Conservation (phyloP, 2,888 invertebrate species). For the Ommatoiulus sabulosus region DNA sequence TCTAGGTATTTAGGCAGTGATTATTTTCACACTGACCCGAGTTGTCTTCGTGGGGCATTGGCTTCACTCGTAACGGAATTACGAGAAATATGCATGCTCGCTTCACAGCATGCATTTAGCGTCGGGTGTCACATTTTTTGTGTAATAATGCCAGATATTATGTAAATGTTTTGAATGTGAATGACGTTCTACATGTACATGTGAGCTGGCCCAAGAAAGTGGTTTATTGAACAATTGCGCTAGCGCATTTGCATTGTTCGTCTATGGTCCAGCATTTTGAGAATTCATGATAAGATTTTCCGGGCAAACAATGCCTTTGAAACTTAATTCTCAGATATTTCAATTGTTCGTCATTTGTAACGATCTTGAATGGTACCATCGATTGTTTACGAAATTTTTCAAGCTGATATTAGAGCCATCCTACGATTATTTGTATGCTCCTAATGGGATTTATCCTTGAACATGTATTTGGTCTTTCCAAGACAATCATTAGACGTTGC, state of each 20-base stretch:
- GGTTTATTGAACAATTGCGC: background rate
- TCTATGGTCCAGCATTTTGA: background rate
- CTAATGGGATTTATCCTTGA: background rate
- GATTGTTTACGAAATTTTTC: background rate
- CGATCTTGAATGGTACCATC: background rate
- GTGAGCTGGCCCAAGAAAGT: background rate
- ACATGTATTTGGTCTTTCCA: background rate
- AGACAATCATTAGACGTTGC: background rate
- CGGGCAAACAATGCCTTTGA: background rate
- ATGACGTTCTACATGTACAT: background rate
- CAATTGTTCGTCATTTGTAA: background rate
- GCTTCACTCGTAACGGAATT: background rate
- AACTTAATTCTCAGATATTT: slow-evolving; percentile 30
- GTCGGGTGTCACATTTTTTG: background rate
- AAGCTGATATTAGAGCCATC: background rate
- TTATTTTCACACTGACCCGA: background rate
- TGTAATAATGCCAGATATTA: background rate
- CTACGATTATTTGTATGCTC: background rate
- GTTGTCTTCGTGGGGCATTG: background rate
- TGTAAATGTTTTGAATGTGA: slow-evolving; percentile 11
- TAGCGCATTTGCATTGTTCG: background rate
- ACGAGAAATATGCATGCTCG: background rate
- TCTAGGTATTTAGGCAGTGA: background rate
- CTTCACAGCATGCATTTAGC: background rate
- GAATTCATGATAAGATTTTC: background rate